Conservation (phyloP, 1,140 invertebrate species). For the Littorina saxatilis region DNA sequence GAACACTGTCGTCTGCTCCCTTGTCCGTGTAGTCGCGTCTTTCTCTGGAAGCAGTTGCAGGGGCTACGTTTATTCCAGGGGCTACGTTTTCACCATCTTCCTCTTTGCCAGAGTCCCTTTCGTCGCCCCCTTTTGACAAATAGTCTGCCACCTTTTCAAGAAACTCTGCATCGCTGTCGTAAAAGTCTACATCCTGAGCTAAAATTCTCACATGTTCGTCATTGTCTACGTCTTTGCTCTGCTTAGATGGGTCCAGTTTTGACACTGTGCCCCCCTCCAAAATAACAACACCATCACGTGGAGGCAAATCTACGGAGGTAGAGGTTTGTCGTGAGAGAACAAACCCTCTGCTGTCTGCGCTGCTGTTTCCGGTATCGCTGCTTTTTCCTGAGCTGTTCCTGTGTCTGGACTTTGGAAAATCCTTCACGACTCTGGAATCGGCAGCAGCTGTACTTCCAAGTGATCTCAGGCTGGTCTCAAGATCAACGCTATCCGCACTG, state of each 20-base stretch:
- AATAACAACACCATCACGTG: too few species aligned
- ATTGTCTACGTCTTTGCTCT: neutral
- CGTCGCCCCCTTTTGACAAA: conserved; percentile 42
- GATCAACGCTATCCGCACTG: conserved; percentile 32
- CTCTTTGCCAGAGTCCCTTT: conserved; percentile 15
- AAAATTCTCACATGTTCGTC: neutral
- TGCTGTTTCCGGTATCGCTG: neutral
- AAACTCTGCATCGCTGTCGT: conserved; percentile 7
- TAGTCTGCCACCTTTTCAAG: conserved; percentile 22
- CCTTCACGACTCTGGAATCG: neutral
- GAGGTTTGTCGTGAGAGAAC: too few species aligned
- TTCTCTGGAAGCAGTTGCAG: neutral
- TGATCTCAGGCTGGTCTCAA: conserved; percentile 35
- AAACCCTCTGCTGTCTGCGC: neutral
- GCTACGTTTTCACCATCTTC: neutral
- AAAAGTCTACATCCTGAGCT: neutral
- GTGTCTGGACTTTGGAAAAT: too few species aligned
- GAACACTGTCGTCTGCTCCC: conserved; percentile 25
- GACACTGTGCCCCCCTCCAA: neutral
- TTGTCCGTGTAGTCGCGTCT: conserved; percentile 5
- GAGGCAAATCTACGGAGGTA: neutral
- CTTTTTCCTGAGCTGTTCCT: neutral
- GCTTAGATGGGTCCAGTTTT: neutral
- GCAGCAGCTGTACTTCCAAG: neutral
- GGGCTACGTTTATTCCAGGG: too few species aligned